Base-by-base conservation (phyloP, 2,797 vertebrate species). In the Sebastiscus albofasciatus region DNA sequence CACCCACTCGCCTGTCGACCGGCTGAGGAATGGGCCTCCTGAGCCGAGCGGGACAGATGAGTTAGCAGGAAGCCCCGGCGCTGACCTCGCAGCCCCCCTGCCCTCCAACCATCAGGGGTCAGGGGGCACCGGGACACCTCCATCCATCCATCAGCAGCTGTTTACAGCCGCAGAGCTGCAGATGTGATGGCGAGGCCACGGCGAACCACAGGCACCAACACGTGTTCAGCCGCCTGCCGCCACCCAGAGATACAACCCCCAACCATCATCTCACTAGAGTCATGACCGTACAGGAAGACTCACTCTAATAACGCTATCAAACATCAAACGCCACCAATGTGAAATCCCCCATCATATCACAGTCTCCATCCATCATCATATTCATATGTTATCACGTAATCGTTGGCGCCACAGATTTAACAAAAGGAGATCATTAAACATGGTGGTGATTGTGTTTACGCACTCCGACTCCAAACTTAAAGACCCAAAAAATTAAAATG, bases 141-240 rank as follows among this genome's bases (percentile, higher is more conserved):
- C 94, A 93, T 95, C 81, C 85, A 96, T 97, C 96, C 95, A 94
- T 96, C 95, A 96, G 93, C 87, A 86, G 77, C 81, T 1, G 46
- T 92, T 94, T 94, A 90, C 79, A 83, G 83, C 55, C 68, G 87
- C 91, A 39, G 49, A 72, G 74, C 87, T 8, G 75, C 90, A 94
- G 86, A 94, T 96, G 95, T 96, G 92, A 89, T 3, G 72, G 54
- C 24, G 55, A 80, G 80, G 60, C 73, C 76, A 90, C 14, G 56
- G 85, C 86, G 70, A 79, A 89, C 89, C 49, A 6, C 79, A 55
- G 67, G 81, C 65, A 9, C 39, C 31, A 49, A 55, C 68, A 75
- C 58, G 61, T 62, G 29, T 36, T 36, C 66, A 36, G 71, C 22
- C 1, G 27, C 61, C 69, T 58, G 60, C 54, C 36, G 13, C 29